phyloP scores from a whole-genome alignment of 2,888 invertebrate species.

The Drosophila seclusa region DNA sequence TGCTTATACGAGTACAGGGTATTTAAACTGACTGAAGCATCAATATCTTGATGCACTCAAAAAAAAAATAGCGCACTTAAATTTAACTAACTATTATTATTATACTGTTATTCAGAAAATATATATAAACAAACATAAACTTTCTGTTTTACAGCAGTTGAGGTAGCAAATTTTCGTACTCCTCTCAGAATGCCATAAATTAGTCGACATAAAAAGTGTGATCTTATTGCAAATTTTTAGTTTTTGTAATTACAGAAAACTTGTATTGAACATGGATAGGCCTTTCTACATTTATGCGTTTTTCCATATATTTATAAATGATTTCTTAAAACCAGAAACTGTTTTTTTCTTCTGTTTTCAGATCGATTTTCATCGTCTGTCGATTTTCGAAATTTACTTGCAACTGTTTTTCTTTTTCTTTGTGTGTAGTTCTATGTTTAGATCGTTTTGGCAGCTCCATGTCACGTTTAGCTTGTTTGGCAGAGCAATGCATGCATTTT shows the following conservation, averaged over 20 bases:
- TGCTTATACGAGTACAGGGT: conserved; percentile 3
- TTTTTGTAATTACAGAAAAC: background rate
- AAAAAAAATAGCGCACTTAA: background rate
- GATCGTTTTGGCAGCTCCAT: conserved; percentile 1
- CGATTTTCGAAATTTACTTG: background rate
- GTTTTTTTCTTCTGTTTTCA: background rate
- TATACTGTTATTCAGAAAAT: background rate
- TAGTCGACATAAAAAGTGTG: background rate
- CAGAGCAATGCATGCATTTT: conserved; percentile 49
- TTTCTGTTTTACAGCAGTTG: background rate
- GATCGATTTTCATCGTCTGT: background rate
- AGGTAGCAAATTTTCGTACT: background rate
- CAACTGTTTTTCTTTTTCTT: background rate
- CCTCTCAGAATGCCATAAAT: background rate
- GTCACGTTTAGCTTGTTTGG: conserved; percentile 43
- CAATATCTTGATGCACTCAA: background rate
- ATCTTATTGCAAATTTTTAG: background rate
- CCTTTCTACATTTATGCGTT: background rate
- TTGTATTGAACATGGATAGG: background rate
- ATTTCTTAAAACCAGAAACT: background rate
- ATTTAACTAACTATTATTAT: background rate
- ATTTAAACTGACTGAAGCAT: background rate
- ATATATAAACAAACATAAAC: background rate
- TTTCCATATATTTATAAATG: background rate
- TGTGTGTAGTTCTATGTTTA: background rate